Evolutionary conservation across 2,888 invertebrate genomes (phyloP).

Genomic region (Tiliacea aurago): DNA sequence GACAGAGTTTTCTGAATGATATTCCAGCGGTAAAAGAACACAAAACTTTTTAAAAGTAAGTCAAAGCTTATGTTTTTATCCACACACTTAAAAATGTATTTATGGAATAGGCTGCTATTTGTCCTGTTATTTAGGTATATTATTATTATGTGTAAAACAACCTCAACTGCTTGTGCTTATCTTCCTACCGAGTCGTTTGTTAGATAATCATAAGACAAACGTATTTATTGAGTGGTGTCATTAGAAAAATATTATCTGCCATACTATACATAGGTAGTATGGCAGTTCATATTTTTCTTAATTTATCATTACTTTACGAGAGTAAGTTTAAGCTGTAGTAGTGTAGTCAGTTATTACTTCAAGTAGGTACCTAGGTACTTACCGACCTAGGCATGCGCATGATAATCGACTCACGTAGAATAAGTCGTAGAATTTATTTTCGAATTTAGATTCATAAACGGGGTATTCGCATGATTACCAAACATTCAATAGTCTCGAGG

Average conservation of each 20-base stretch:
- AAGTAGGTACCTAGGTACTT: neutral
- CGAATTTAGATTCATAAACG: no score
- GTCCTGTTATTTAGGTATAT: neutral
- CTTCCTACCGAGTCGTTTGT: conserved; percentile 3
- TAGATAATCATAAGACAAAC: neutral
- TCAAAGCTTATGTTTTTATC: conserved; percentile 15
- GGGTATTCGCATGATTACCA: conserved; percentile 17
- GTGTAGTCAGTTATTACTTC: conserved; percentile 9
- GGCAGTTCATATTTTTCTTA: no score
- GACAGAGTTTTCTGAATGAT: conserved; percentile 19
- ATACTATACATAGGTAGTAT: no score
- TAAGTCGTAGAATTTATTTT: no score
- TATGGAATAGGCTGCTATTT: neutral
- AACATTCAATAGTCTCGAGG: conserved; percentile 17
- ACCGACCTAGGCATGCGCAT: neutral
- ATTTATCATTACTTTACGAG: conserved; percentile 6
- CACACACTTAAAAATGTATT: neutral
- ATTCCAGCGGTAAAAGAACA: conserved; percentile 4
- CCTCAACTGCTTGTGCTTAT: neutral
- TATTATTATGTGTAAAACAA: neutral
- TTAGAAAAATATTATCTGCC: conserved; percentile 4
- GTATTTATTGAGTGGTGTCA: neutral
- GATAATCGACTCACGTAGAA: neutral
- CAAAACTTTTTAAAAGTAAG: conserved; percentile 43
- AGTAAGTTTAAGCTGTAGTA: neutral